phyloP scores from a whole-genome alignment of 1,140 invertebrate genomes.

The Trypoxylus dichotomus region DNA sequence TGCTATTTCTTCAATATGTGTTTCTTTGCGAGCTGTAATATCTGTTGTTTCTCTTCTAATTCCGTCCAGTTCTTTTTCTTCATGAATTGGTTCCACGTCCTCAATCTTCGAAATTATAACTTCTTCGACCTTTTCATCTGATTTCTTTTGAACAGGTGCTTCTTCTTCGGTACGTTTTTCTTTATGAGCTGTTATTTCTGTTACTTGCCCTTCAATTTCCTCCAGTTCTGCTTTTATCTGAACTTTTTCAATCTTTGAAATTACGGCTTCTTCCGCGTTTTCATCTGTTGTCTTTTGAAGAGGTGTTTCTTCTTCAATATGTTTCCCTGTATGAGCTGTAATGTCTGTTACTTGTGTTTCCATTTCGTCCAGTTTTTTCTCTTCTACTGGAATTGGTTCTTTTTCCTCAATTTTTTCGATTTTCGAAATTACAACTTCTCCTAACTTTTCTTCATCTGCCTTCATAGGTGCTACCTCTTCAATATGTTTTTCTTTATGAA shows the following conservation, averaged over 20 bases:
- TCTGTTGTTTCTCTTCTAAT: no score
- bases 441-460: background rate
- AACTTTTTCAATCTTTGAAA: no score
- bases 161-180: slow-evolving; percentile 28
- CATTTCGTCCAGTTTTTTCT: background rate
- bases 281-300: background rate
- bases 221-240: background rate
- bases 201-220: no score
- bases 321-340: background rate
- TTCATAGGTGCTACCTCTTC: no score
- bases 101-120: no score
- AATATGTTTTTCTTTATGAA: no score
- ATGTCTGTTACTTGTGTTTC: no score
- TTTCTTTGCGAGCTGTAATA: background rate
- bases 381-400: no score
- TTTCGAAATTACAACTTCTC: background rate
- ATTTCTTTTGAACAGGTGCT: background rate
- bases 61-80: background rate
- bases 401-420: background rate
- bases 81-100: no score
- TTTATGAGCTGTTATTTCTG: background rate
- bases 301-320: slow-evolving; percentile 26
- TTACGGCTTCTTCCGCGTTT: no score
- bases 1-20: no score
- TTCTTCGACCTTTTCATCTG: no score